Evolutionary conservation across 2,888 invertebrate genomes (phyloP).

Genomic region (Vesta saturnalis): DNA sequence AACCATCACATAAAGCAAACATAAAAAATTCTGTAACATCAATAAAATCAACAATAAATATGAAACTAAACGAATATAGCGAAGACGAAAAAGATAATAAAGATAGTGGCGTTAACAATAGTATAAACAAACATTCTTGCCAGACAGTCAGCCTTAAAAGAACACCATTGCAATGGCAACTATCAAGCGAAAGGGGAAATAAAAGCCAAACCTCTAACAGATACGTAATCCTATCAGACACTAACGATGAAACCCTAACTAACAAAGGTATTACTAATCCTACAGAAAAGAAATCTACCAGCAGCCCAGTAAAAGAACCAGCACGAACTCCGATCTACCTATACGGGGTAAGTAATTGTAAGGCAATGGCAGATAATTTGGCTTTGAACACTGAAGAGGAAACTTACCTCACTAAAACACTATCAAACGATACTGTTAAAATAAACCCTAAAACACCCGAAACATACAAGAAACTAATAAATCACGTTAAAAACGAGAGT

Average conservation of each 20-base stretch:
- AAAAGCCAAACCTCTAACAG: constrained; percentile 5
- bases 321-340: constrained; percentile 15
- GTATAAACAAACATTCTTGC: too few relatives aligned
- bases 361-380: constrained; percentile 12
- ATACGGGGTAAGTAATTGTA: constrained; percentile 17
- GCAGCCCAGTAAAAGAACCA: constrained; percentile 11
- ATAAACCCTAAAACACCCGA: constrained; percentile 12
- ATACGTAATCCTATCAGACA: constrained; percentile 2
- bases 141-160: too few relatives aligned
- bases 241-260: constrained; percentile 7
- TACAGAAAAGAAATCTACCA: neutral
- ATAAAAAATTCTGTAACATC: too few relatives aligned
- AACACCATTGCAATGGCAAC: too few relatives aligned
- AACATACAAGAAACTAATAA: neutral
- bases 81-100: too few relatives aligned
- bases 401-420: too few relatives aligned
- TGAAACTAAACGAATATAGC: too few relatives aligned
- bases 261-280: constrained; percentile 4
- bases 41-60: too few relatives aligned
- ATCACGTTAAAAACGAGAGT: too few relatives aligned
- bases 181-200: too few relatives aligned
- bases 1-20: too few relatives aligned
- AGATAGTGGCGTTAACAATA: too few relatives aligned
- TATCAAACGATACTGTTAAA: constrained; percentile 6
- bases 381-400: constrained; percentile 12